Conservation (phyloP, 2,113 vertebrate species). For the Phrynosoma platyrhinos region DNA sequence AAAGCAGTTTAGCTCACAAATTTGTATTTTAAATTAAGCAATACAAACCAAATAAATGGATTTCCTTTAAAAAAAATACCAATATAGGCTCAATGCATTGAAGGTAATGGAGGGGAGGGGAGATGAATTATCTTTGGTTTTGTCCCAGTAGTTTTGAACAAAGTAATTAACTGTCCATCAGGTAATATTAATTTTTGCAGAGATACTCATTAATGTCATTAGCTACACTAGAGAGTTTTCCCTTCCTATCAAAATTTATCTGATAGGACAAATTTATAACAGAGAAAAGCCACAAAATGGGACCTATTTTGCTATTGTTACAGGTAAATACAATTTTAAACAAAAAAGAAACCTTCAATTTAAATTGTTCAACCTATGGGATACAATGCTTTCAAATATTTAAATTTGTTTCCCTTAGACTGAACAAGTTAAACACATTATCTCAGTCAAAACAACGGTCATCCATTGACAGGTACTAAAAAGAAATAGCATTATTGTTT, state of each 20-base stretch:
- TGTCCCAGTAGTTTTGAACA: background rate
- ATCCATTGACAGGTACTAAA: background rate
- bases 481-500: background rate
- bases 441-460: background rate
- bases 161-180: background rate
- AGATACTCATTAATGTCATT: background rate
- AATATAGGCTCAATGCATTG: background rate
- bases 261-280: background rate
- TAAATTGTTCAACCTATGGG: background rate
- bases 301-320: background rate
- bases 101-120: background rate
- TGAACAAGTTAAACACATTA: background rate
- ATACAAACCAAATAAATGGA: background rate
- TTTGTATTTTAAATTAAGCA: background rate
- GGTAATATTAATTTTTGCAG: background rate
- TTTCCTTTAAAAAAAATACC: conserved; percentile 6
- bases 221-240: background rate
- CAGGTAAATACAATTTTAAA: background rate
- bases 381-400: background rate
- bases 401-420: too few species aligned
- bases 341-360: background rate
- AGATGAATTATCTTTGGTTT: background rate
- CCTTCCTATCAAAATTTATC: background rate
- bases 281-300: background rate
- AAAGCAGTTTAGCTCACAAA: background rate